Percentiles rank a stretch among this genome's conserved stretches.
Conservation (phyloP, 2,797 vertebrate species). For the Zalophus californianus region DNA sequence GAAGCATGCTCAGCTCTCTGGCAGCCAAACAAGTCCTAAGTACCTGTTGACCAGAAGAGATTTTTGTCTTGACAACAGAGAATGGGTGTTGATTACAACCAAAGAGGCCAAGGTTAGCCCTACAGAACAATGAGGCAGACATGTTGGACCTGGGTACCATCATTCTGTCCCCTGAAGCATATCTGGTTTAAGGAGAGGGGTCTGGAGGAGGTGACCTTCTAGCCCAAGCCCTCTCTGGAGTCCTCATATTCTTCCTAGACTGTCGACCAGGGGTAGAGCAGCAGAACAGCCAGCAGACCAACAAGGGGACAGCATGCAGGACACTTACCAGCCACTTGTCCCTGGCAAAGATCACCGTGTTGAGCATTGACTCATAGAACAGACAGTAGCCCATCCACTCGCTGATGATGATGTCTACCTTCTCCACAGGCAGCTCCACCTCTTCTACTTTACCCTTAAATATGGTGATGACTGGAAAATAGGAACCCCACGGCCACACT, state of each 20-base stretch:
- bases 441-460: conserved; percentile 99
- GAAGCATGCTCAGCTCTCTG: background rate
- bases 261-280: background rate
- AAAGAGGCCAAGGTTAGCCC: background rate
- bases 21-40: background rate
- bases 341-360: conserved; percentile 98
- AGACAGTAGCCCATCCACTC: conserved; percentile 99
- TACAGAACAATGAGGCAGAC: background rate
- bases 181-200: background rate
- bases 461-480: conserved; percentile 96
- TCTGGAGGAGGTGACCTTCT: background rate
- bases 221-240: background rate
- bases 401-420: conserved; percentile 98
- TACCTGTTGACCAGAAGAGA: background rate
- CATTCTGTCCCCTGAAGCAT: background rate
- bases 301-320: conserved; percentile 47
- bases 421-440: conserved; percentile 96
- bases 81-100: background rate
- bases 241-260: background rate
- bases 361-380: conserved; percentile 99
- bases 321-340: conserved; percentile 99
- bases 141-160: fast-evolving
- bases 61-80: background rate
- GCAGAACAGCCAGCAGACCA: background rate
- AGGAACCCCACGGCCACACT: conserved; percentile 83